Evolutionary conservation across 2,797 vertebrate species (phyloP).

Genomic region (Diplodus puntazzo): DNA sequence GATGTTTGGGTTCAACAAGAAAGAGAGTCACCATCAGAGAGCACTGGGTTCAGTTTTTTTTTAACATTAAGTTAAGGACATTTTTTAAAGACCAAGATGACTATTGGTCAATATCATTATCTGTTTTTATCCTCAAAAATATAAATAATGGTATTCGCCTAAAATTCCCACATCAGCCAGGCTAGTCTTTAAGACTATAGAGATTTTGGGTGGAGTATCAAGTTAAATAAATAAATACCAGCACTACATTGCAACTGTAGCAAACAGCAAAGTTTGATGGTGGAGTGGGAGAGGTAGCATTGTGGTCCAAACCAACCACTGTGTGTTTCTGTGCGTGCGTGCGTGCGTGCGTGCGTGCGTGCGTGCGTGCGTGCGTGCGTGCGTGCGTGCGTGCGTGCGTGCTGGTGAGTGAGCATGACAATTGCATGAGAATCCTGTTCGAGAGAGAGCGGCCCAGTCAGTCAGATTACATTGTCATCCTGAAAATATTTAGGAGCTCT

Average conservation of each 20-base stretch:
- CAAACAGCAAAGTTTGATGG: slow-evolving; percentile 11
- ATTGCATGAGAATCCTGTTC: slow-evolving; percentile 73
- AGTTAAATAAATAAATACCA: slow-evolving; percentile 15
- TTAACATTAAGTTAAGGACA: background rate
- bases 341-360: slow-evolving; percentile 2
- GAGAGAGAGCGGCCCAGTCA: slow-evolving; percentile 70
- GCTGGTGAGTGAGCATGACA: slow-evolving; percentile 39
- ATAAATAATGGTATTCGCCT: background rate
- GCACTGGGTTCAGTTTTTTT: background rate
- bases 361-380: background rate
- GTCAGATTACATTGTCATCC: slow-evolving; percentile 83
- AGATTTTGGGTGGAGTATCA: background rate
- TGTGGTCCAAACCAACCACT: slow-evolving; percentile 28
- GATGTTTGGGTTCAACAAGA: background rate
- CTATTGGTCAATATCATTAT: background rate
- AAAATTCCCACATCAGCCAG: background rate
- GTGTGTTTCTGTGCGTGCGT: background rate
- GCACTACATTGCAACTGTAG: background rate
- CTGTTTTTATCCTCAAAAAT: background rate
- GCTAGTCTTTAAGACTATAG: background rate
- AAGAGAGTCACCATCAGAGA: slow-evolving; percentile 7
- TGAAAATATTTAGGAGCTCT: slow-evolving; percentile 84
- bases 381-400: slow-evolving; percentile 7
- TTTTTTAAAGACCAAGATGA: background rate
- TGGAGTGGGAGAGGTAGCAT: slow-evolving; percentile 2